Evolutionary conservation across 2,888 invertebrate genomes (phyloP).

Genomic region (Malthinus seriepunctatus): DNA sequence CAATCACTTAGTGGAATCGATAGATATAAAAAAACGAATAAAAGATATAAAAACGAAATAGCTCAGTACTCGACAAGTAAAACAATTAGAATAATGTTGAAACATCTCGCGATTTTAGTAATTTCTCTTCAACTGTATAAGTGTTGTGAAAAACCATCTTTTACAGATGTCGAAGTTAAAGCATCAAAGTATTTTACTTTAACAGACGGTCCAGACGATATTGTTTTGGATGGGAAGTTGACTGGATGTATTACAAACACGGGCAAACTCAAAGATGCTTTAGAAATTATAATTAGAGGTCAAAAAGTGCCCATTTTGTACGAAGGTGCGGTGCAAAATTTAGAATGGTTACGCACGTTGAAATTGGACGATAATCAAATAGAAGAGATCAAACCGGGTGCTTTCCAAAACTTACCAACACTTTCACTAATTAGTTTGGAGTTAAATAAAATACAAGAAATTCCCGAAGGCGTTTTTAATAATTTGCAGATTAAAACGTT

Average conservation of each 20-base stretch:
- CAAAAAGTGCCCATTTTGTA: conserved; percentile 11
- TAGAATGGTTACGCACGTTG: conserved; percentile 26
- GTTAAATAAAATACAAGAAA: conserved; percentile 12
- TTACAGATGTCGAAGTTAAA: conserved; percentile 12
- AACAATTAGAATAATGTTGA: not conserved
- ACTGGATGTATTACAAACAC: conserved; percentile 14
- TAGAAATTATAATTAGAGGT: conserved; percentile 12
- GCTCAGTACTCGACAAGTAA: not conserved
- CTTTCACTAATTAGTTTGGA: conserved; percentile 9
- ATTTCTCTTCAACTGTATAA: not conserved
- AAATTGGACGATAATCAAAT: conserved; percentile 19
- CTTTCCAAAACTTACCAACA: conserved; percentile 23
- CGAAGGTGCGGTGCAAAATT: conserved; percentile 32
- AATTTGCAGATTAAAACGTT: conserved; percentile 9
- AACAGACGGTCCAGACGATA: conserved; percentile 11
- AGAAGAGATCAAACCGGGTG: conserved; percentile 22
- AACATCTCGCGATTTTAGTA: not conserved
- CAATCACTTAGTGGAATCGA: not conserved
- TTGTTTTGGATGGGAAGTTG: conserved; percentile 1
- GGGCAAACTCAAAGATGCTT: conserved; percentile 12
- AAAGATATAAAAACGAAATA: conserved; percentile 5
- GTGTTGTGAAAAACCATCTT: conserved; percentile 21
- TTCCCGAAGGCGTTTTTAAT: conserved; percentile 23
- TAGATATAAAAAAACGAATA: not conserved
- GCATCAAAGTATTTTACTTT: conserved; percentile 16